Base-by-base conservation (phyloP, 2,888 invertebrate species). In the Andrena hattorfiana region DNA sequence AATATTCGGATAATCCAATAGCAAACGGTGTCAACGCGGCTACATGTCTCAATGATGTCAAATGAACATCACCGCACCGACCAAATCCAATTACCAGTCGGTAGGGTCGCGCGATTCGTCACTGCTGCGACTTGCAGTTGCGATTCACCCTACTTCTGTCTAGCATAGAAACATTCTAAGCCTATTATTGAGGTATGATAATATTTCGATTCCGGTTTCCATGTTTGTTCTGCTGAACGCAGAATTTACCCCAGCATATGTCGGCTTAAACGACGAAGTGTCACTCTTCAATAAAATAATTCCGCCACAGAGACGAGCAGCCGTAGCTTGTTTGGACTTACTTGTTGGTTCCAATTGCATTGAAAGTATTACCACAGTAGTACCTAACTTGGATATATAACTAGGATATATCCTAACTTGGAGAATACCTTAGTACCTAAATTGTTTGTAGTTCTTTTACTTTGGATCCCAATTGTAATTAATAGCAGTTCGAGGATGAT, bases 31-130 rank as follows among this genome's bases (percentile, higher is more conserved):
- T 84, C 87, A 85, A 85, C 79, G 87, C 81, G 76, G 84, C 87
- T 90, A 92, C 92, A 91, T 89, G 89, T 91, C 89, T 89, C 91
- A 90, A 92, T 91, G 89, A 93, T 92, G 92, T 92, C 91, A 93
- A 93, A 93, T 93, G 93, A 93, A 93, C 93, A 93, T 93, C 93
- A 89, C 87, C 87, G 89, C 89, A 83, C 79, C 89, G 85, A 83
- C 86, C 84, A 93, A 93, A 93, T 93, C 93, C 93, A 93, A 93
- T 93, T 93, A 93, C 79, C 60, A 32, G 70, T 73, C 68, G 78
- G 77, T 77, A 86, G 88, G 88, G 88, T 88, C 82, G 85, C 72
- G 51, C 83, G 77, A 87, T 84, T 89, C 67, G 79, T 85, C 87
- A 81, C 85, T 87, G 78, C 83, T 89, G 84, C 72, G 79, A 77